Percentiles rank a stretch among this genome's conserved stretches.
phyloP scores from a whole-genome alignment of 2,888 invertebrate genomes.

The Drepana falcataria region DNA sequence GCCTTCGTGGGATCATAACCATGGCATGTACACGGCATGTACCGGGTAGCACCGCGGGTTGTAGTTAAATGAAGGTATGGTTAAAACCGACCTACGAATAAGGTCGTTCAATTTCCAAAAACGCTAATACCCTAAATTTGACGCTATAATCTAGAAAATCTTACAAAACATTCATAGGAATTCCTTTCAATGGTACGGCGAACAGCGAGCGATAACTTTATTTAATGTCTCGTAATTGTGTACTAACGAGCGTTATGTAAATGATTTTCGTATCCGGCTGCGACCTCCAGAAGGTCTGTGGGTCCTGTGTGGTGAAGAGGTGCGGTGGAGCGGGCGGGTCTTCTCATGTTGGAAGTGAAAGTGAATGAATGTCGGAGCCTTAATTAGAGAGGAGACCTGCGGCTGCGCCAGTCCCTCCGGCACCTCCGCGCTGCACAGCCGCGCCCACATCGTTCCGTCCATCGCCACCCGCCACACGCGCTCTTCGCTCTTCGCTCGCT shows the following conservation, averaged over 20 bases:
- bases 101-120: no score
- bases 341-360: slow-evolving; percentile 76
- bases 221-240: slow-evolving; percentile 13
- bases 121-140: no score
- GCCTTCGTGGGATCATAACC: no score
- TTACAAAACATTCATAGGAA: no score
- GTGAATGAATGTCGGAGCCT: slow-evolving; percentile 77
- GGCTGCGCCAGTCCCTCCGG: slow-evolving; percentile 69
- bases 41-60: no score
- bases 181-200: no score
- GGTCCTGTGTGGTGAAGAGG: slow-evolving; percentile 51
- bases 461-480: slow-evolving; percentile 14
- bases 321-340: slow-evolving; percentile 58
- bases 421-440: slow-evolving; percentile 59
- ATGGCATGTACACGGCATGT: no score
- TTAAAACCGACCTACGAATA: no score
- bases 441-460: slow-evolving; percentile 32
- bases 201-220: slow-evolving; percentile 7
- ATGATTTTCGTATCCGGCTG: slow-evolving; percentile 57
- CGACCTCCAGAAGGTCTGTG: slow-evolving; percentile 74
- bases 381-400: slow-evolving; percentile 75
- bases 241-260: slow-evolving; percentile 32
- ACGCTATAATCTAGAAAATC: no score
- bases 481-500: slow-evolving; percentile 1
- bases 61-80: no score